Percentiles rank a stretch among this genome's conserved stretches.
These are phyloP conservation scores for Helarctos malayanus DNA, from an alignment of 2,797 vertebrate species.

Conservation along the genomic window DNA sequence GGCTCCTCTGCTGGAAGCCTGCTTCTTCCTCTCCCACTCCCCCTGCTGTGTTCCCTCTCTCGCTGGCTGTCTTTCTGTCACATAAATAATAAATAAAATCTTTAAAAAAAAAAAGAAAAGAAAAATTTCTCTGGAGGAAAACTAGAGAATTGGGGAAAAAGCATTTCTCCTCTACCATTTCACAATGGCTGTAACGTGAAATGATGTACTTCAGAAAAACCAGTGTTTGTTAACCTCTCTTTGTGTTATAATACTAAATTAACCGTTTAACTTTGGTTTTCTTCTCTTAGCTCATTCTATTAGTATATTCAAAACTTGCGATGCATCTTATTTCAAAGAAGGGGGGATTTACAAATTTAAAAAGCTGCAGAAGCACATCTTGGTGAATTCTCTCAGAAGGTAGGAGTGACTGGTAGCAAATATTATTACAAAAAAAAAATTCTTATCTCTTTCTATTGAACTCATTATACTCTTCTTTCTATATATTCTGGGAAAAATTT, in stretches of 20 bases:
- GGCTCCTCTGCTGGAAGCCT: too few relatives aligned
- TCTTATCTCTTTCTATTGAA: background rate
- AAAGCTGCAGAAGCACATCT: background rate
- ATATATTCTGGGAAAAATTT: background rate
- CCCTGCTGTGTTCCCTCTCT: too few relatives aligned
- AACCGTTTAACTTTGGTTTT: background rate
- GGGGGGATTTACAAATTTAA: background rate
- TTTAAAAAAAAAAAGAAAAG: too few relatives aligned
- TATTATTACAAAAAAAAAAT: background rate
- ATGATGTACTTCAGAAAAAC: background rate
- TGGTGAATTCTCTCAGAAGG: background rate
- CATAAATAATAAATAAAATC: too few relatives aligned
- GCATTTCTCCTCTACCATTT: background rate
- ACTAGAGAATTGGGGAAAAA: background rate
- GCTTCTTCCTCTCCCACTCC: too few relatives aligned
- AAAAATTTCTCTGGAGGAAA: background rate
- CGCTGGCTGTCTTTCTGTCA: too few relatives aligned
- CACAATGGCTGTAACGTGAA: background rate
- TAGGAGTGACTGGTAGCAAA: background rate
- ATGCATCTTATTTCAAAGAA: background rate
- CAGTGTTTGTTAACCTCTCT: background rate
- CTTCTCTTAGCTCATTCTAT: background rate
- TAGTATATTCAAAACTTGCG: background rate
- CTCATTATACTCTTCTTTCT: background rate
- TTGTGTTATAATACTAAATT: background rate